Conservation (phyloP, 2,888 invertebrate species). For the Neuroscelio doddi region DNA sequence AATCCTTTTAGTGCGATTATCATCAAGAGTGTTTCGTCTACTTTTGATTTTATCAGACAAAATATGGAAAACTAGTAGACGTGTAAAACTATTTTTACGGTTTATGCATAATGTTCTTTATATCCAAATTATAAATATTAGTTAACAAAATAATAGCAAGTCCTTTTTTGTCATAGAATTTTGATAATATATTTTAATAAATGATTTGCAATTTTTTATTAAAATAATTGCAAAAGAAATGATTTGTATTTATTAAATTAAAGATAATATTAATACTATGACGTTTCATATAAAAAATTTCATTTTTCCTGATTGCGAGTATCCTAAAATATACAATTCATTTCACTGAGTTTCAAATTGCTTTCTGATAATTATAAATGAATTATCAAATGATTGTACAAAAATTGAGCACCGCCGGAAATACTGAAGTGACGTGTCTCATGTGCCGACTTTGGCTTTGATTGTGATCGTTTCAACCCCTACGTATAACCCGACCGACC, state of each 20-base stretch:
- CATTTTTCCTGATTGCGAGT: too few relatives aligned
- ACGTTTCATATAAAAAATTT: too few relatives aligned
- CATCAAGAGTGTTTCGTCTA: neutral
- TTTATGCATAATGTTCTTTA: too few relatives aligned
- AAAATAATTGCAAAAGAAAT: too few relatives aligned
- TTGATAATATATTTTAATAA: too few relatives aligned
- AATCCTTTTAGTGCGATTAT: slow-evolving; percentile 2
- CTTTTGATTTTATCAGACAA: neutral
- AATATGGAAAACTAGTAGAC: neutral
- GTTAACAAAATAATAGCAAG: too few relatives aligned
- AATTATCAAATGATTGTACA: slow-evolving; percentile 15
- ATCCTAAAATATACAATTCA: neutral
- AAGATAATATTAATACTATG: too few relatives aligned
- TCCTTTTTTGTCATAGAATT: too few relatives aligned
- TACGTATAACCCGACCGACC: slow-evolving; percentile 46
- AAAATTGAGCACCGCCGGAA: slow-evolving; percentile 62
- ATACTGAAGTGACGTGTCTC: slow-evolving; percentile 60
- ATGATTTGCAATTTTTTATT: too few relatives aligned
- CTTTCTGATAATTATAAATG: neutral
- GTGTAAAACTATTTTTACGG: too few relatives aligned
- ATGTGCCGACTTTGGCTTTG: slow-evolving; percentile 58
- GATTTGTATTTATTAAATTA: too few relatives aligned
- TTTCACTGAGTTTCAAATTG: neutral
- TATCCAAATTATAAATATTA: too few relatives aligned
- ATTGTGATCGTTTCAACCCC: slow-evolving; percentile 63